phyloP scores from a whole-genome alignment of 2,888 invertebrate genomes.

The Nephrocerus scutellatus region DNA sequence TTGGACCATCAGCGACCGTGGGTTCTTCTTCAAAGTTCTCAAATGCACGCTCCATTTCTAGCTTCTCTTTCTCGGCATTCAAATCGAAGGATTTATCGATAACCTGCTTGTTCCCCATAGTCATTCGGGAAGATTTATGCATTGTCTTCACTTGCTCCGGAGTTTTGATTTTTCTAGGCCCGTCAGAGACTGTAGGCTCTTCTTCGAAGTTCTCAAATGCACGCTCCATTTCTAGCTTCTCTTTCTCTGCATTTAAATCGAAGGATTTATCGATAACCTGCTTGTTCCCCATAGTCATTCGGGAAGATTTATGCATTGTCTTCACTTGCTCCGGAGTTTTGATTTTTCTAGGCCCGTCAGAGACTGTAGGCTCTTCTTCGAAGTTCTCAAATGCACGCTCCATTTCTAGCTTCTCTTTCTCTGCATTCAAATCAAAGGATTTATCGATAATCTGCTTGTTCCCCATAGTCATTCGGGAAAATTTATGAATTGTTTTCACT shows the following conservation, averaged over 20 bases:
- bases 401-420: slow-evolving; percentile 9
- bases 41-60: slow-evolving; percentile 10
- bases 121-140: slow-evolving; percentile 3
- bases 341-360: neutral
- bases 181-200: neutral
- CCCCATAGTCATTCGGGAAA: slow-evolving; percentile 1
- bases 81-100: neutral
- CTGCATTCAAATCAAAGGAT: slow-evolving; percentile 7
- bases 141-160: slow-evolving; percentile 1
- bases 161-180: slow-evolving; percentile 2
- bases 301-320: neutral
- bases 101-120: slow-evolving; percentile 2
- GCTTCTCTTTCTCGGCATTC: slow-evolving; percentile 7
- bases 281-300: slow-evolving; percentile 10
- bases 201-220: slow-evolving; percentile 16
- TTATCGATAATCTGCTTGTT: neutral
- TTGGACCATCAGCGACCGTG: neutral
- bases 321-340: slow-evolving; percentile 11
- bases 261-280: neutral
- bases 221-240: slow-evolving; percentile 4
- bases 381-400: slow-evolving; percentile 16
- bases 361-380: slow-evolving; percentile 11
- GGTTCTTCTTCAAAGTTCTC: slow-evolving; percentile 14
- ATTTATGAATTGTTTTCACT: neutral
- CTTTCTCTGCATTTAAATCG: slow-evolving; percentile 8